Percentiles rank a stretch among this genome's conserved stretches.
phyloP scores from a whole-genome alignment of 2,888 invertebrate genomes.

The Latrodectus elegans region DNA sequence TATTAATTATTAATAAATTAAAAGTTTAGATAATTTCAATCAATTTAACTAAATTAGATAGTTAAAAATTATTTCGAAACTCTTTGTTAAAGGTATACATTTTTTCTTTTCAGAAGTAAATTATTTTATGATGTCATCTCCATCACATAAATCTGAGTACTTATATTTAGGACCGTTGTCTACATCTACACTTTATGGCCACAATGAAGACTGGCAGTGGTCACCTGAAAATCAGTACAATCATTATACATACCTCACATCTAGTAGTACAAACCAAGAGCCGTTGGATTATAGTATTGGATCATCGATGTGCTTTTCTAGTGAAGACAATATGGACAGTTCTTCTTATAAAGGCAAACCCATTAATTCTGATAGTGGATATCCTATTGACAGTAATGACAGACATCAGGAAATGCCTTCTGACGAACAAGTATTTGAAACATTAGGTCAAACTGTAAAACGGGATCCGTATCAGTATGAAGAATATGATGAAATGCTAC shows the following conservation, averaged over 20 bases:
- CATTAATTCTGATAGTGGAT: conserved; percentile 60
- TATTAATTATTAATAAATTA: too few species aligned
- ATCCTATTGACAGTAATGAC: conserved; percentile 57
- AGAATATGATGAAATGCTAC: conserved; percentile 67
- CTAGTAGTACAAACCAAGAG: conserved; percentile 66
- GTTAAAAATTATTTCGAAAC: too few species aligned
- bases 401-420: conserved; percentile 43
- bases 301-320: conserved; percentile 57
- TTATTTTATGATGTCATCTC: conserved; percentile 63
- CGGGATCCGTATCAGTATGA: conserved; percentile 67
- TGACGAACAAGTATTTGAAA: conserved; percentile 68
- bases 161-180: conserved; percentile 67
- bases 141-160: conserved; percentile 65
- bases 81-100: too few species aligned
- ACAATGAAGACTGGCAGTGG: conserved; percentile 68
- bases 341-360: conserved; percentile 64
- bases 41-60: too few species aligned
- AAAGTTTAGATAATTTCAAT: too few species aligned
- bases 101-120: conserved; percentile 1
- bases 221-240: conserved; percentile 68
- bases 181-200: conserved; percentile 65
- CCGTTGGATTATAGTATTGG: conserved; percentile 67
- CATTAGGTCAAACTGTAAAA: conserved; percentile 62
- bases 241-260: conserved; percentile 68
- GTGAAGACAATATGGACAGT: conserved; percentile 66